Base-by-base conservation (phyloP, 2,888 invertebrate species). In the Chymomyza amoena region DNA sequence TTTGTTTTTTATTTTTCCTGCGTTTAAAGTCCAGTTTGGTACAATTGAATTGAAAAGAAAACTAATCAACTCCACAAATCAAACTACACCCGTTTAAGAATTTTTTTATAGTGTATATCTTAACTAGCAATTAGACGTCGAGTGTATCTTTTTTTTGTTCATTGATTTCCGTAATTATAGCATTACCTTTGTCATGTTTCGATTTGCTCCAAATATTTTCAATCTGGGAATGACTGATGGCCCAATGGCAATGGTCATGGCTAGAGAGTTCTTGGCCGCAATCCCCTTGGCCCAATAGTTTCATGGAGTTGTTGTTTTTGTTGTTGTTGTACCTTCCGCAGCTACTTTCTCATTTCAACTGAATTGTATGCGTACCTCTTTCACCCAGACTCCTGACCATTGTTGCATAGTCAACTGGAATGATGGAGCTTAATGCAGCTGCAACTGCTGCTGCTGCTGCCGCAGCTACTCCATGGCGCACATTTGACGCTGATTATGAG, bases 161-260 rank as follows among this genome's bases (percentile, higher is more conserved):
- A 13, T 66, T 68, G 50, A 51, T 65, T 36, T 61, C 16, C 51
- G 54, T 57, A n/a, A 20, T 60, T 70, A 52, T 71, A 72, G 70
- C 39, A 59, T 70, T 70, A 83, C 71, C 72, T 71, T 79, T 71
- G 68, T 67, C 63, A 62, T 64, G 16, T 71, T 79, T 84, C 39
- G 87, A 75, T 76, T 68, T 81, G 87, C 80, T 86, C 81, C 69
- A 79, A 68, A 84, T 77, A 77, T 64, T 73, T 72, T 64, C 10
- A 45, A 56, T 68, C 50, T 16, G 13, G 61, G 60, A n/a, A 28
- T n/a, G 39, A 13, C 15, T 9, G 36, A 18, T 56, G 45, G n/a
- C 7, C 32, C 32, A 32, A 51, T 18, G 25, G 36, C n/a, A 36
- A 13, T 25, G 81, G 79, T 81, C 81, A 69, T 76, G 25, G n/a